These are phyloP conservation scores for Nansenia antarctica DNA, from an alignment of 2,113 vertebrate genomes.

Conservation along the genomic window DNA sequence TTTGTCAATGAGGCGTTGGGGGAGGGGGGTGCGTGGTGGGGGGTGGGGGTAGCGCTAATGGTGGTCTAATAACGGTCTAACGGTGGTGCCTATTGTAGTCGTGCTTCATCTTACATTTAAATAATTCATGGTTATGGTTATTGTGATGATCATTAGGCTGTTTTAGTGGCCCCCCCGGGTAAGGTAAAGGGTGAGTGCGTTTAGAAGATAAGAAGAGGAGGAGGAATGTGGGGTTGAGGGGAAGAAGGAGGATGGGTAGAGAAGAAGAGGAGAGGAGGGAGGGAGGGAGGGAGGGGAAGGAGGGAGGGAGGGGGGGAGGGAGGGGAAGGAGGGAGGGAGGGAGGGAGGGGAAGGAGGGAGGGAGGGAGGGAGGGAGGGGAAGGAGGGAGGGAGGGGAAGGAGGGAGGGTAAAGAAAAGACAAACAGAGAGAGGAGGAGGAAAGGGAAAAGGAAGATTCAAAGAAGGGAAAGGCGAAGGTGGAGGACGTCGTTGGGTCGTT, in stretches of 20 bases:
- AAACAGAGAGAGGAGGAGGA: not conserved
- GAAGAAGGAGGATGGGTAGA: not conserved
- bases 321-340: not conserved
- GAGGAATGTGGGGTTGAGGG: not conserved
- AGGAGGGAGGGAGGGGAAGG: not conserved
- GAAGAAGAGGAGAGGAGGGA: not conserved
- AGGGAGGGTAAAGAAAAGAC: not conserved
- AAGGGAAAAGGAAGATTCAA: conserved; percentile 7
- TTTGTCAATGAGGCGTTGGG: no score
- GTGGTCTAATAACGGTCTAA: no score
- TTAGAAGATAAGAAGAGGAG: no score
- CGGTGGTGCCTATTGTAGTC: no score
- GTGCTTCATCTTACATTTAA: no score
- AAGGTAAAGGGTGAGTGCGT: no score
- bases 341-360: not conserved
- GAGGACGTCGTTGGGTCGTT: not conserved
- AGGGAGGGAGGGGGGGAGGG: no score
- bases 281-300: not conserved
- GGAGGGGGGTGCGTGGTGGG: no score
- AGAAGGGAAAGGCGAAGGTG: not conserved
- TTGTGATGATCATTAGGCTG: no score
- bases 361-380: not conserved
- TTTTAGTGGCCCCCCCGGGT: no score
- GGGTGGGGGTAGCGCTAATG: no score
- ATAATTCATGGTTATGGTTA: no score